Conservation (phyloP, 2,888 invertebrate species). For the Drosophila mercatorum region DNA sequence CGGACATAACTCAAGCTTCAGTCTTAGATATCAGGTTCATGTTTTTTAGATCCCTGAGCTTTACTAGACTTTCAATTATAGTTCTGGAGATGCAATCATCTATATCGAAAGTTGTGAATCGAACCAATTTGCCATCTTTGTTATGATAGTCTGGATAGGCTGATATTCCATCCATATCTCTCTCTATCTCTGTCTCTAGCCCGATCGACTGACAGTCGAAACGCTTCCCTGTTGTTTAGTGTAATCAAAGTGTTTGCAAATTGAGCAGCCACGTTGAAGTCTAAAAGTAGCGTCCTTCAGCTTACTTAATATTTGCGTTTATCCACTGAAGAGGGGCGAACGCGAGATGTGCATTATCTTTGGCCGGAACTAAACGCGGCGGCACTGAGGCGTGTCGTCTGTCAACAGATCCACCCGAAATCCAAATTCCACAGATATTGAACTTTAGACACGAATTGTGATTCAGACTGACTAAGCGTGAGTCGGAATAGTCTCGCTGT, state of each 20-base stretch:
- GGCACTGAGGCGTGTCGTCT: conserved; percentile 29
- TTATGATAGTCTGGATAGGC: too few relatives aligned
- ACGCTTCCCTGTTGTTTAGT: neutral
- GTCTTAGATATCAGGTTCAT: neutral
- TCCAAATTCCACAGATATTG: conserved; percentile 26
- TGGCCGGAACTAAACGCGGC: conserved; percentile 24
- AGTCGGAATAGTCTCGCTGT: neutral
- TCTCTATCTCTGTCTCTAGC: neutral
- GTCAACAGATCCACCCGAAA: conserved; percentile 19
- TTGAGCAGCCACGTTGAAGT: neutral
- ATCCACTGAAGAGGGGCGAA: conserved; percentile 1
- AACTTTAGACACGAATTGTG: conserved; percentile 24
- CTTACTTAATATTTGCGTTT: conserved; percentile 21
- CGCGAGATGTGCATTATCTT: conserved; percentile 6
- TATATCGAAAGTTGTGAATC: neutral
- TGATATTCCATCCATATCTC: too few relatives aligned
- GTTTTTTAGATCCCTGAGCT: neutral
- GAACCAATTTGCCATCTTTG: too few relatives aligned
- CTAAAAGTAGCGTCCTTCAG: conserved; percentile 23
- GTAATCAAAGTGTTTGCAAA: conserved; percentile 2
- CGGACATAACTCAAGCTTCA: neutral
- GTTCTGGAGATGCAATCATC: neutral
- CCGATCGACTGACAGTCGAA: neutral
- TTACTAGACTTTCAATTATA: neutral
- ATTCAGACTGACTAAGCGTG: conserved; percentile 14